Evolutionary conservation across 2,888 invertebrate species (phyloP).

Genomic region (Trissoscelio sp.): DNA sequence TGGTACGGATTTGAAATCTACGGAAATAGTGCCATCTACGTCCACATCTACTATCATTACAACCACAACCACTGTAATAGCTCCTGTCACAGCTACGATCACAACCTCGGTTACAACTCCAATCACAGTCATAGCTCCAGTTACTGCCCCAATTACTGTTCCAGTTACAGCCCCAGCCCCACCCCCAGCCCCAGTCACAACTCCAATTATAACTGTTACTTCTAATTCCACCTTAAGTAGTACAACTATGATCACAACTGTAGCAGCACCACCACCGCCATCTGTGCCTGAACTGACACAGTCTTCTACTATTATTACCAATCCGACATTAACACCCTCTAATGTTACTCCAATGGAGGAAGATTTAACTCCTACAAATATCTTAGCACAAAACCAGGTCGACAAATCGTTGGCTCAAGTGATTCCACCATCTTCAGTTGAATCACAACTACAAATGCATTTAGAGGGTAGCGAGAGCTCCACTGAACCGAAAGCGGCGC

Average conservation of each 20-base stretch:
- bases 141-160: no score
- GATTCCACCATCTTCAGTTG: slow-evolving; percentile 41
- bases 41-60: slow-evolving; percentile 65
- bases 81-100: slow-evolving; percentile 10
- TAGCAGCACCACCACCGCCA: not conserved
- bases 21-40: slow-evolving; percentile 75
- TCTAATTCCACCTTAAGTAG: no score
- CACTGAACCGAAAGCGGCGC: slow-evolving; percentile 69
- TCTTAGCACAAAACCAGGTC: not conserved
- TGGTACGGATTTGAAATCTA: slow-evolving; percentile 71
- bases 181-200: not conserved
- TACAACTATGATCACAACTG: no score
- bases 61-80: not conserved
- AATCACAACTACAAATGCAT: slow-evolving; percentile 64
- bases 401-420: not conserved
- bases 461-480: slow-evolving; percentile 47
- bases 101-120: slow-evolving; percentile 5
- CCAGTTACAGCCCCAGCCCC: no score
- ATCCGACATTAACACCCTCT: no score
- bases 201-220: no score
- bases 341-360: no score
- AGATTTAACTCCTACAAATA: slow-evolving; percentile 19
- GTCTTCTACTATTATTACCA: no score
- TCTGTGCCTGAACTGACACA: not conserved
- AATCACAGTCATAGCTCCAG: not conserved